Evolutionary conservation across 2,888 invertebrate genomes (phyloP).

Genomic region (Phasia obesa): DNA sequence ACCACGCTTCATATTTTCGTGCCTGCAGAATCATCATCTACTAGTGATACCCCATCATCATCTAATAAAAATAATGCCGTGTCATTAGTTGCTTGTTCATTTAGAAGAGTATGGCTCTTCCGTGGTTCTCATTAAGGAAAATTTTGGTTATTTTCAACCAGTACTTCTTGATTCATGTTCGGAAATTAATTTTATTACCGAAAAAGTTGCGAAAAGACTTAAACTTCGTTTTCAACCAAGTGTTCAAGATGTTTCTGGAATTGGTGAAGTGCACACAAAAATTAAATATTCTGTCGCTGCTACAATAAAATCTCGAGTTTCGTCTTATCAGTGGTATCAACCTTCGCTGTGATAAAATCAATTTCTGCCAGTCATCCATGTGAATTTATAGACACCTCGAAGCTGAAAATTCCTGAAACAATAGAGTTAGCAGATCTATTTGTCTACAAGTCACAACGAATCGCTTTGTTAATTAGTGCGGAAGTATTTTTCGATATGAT

Average conservation of each 20-base stretch:
- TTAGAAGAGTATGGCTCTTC: too few relatives aligned
- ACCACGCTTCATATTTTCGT: too few relatives aligned
- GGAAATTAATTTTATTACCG: too few relatives aligned
- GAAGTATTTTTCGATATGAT: slow-evolving; percentile 57
- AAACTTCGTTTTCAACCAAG: background rate
- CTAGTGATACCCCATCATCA: too few relatives aligned
- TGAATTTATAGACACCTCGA: slow-evolving; percentile 18
- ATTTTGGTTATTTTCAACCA: too few relatives aligned
- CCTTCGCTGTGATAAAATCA: slow-evolving; percentile 42
- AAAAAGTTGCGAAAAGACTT: background rate
- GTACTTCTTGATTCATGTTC: too few relatives aligned
- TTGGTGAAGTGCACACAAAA: slow-evolving; percentile 51
- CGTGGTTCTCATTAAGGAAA: too few relatives aligned
- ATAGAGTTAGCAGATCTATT: slow-evolving; percentile 26
- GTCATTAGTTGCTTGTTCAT: too few relatives aligned
- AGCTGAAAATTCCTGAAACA: slow-evolving; percentile 26
- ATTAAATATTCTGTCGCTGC: slow-evolving; percentile 33
- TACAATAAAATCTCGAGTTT: slow-evolving; percentile 50
- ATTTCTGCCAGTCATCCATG: slow-evolving; percentile 49
- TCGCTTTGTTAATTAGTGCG: slow-evolving; percentile 47
- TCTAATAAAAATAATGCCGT: too few relatives aligned
- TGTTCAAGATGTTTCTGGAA: too few relatives aligned
- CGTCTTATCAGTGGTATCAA: slow-evolving; percentile 39
- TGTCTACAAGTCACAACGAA: slow-evolving; percentile 25
- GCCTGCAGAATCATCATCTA: too few relatives aligned